A percentile compares a stretch with the other conserved stretches of the same genome.
Evolutionary conservation across 2,797 vertebrate species (phyloP).

Genomic region (Liparis tanakae): DNA sequence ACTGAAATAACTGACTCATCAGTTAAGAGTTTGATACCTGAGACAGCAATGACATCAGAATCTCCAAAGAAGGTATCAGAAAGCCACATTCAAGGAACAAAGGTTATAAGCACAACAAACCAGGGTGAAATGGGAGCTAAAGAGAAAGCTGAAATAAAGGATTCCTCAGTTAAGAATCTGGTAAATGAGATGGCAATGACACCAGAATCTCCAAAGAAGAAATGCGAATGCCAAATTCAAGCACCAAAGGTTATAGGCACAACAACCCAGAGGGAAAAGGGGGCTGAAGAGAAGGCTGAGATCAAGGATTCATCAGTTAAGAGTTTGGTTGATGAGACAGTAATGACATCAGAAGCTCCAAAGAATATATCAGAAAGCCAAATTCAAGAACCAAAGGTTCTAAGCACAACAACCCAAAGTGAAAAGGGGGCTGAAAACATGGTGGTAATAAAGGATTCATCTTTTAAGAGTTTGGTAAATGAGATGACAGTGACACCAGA

Average conservation of each 20-base stretch:
- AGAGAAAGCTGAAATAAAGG: not conserved
- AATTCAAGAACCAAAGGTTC: not conserved
- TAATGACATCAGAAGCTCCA: not conserved
- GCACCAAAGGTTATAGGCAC: not conserved
- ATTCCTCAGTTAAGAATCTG: not conserved
- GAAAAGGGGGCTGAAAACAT: not conserved
- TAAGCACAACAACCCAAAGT: not conserved
- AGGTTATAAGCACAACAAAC: too few species aligned
- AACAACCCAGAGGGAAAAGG: not conserved
- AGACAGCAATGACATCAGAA: too few species aligned
- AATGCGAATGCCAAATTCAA: slow-evolving; percentile 1
- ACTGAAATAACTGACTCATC: too few species aligned
- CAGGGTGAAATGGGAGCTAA: too few species aligned
- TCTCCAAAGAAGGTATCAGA: too few species aligned
- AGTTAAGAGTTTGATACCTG: too few species aligned
- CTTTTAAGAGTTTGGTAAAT: not conserved
- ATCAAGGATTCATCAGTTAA: not conserved
- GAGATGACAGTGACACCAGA: too few species aligned
- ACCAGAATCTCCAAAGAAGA: not conserved
- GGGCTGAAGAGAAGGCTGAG: slow-evolving; percentile 12
- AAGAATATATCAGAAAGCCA: not conserved
- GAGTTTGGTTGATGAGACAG: not conserved
- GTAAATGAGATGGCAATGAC: not conserved
- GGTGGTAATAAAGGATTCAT: slow-evolving; percentile 1
- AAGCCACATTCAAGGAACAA: too few species aligned